phyloP scores from a whole-genome alignment of 2,113 vertebrate genomes.

The Lepus europaeus region DNA sequence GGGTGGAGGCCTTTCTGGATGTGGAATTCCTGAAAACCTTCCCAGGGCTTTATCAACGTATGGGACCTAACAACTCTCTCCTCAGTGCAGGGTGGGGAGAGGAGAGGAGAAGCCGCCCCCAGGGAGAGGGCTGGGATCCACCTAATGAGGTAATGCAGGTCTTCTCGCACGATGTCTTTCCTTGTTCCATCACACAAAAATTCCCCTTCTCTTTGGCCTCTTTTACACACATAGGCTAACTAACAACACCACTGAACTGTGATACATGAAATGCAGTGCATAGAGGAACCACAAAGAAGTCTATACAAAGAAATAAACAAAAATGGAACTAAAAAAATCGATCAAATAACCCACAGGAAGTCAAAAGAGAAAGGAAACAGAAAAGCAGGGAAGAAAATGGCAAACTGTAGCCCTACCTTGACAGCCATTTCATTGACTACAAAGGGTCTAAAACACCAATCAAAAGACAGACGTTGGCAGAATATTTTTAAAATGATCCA shows the following conservation, averaged over 20 bases:
- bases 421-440: background rate
- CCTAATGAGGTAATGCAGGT: no score
- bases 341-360: background rate
- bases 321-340: background rate
- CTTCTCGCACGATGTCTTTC: no score
- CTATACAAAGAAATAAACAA: background rate
- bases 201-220: no score
- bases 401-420: background rate
- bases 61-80: no score
- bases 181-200: no score
- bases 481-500: background rate
- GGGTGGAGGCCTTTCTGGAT: no score
- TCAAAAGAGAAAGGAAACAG: background rate
- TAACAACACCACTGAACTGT: background rate
- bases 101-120: no score
- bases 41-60: no score
- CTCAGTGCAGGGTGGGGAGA: no score
- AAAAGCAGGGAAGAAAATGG: background rate
- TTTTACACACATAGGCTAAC: no score
- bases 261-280: background rate
- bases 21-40: no score
- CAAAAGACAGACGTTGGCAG: background rate
- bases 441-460: background rate
- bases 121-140: no score
- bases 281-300: background rate